Conservation (phyloP, 2,797 vertebrate species). For the Neoniphon sammara region DNA sequence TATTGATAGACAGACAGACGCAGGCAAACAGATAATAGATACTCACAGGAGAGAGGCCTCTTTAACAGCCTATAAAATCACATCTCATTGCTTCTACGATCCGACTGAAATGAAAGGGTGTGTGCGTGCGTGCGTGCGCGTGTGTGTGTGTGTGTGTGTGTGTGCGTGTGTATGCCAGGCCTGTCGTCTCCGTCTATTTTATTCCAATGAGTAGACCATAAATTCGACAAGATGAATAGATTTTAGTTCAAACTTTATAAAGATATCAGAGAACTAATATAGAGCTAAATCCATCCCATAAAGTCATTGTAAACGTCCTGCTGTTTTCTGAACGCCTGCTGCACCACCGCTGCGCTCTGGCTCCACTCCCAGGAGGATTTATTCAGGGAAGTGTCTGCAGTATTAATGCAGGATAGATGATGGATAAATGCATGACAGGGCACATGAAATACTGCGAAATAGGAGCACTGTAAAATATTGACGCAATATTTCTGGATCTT, state of each 20-base stretch:
- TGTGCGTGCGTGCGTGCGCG: conserved; percentile 15
- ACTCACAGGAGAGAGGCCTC: conserved; percentile 30
- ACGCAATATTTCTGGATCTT: background rate
- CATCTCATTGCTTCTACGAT: conserved; percentile 43
- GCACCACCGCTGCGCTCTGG: no score
- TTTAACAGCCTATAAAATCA: conserved; percentile 52
- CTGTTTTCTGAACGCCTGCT: no score
- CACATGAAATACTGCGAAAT: background rate
- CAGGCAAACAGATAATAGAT: conserved; percentile 28
- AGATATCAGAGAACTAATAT: background rate
- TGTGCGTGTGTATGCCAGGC: background rate
- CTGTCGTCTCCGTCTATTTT: no score
- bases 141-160: conserved; percentile 19
- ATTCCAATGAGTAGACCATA: no score
- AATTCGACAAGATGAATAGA: background rate
- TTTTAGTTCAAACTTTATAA: background rate
- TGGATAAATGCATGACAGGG: background rate
- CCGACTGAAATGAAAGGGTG: conserved; percentile 40
- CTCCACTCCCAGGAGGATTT: no score
- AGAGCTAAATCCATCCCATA: background rate
- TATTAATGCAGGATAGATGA: background rate
- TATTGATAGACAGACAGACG: conserved; percentile 45
- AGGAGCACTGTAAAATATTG: background rate
- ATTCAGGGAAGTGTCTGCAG: background rate
- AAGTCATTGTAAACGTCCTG: no score